phyloP scores from a whole-genome alignment of 2,888 invertebrate species.

The Adineta ricciae region DNA sequence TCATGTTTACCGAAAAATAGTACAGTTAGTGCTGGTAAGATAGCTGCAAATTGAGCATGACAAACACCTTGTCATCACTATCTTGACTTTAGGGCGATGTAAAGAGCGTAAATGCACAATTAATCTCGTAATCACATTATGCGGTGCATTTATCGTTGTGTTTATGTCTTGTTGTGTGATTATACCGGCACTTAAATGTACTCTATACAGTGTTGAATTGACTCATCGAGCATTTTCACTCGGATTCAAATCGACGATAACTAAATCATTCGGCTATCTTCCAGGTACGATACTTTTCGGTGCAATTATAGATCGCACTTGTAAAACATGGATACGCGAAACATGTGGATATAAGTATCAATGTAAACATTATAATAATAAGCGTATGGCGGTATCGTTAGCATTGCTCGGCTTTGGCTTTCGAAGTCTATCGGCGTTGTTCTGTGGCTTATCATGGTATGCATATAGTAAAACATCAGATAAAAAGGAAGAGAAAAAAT shows the following conservation, averaged over 20 bases:
- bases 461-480: not conserved
- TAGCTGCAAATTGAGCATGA: no score
- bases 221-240: conserved; percentile 5
- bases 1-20: not conserved
- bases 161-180: conserved; percentile 17
- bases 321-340: conserved; percentile 27
- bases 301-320: conserved; percentile 30
- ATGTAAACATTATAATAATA: conserved; percentile 32
- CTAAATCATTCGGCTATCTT: conserved; percentile 27
- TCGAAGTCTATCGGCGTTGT: not conserved
- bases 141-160: not conserved
- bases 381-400: conserved; percentile 28
- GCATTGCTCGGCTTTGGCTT: conserved; percentile 31
- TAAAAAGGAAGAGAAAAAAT: not conserved
- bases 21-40: conserved; percentile 2
- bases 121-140: conserved; percentile 13
- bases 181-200: conserved; percentile 17
- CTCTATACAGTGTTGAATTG: not conserved
- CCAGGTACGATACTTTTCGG: conserved; percentile 33
- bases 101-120: conserved; percentile 16
- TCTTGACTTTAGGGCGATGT: not conserved
- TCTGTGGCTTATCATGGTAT: conserved; percentile 13
- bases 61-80: no score
- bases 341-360: conserved; percentile 25
- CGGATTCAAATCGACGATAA: conserved; percentile 12